A percentile compares a stretch with the other conserved stretches of the same genome.
Conservation (phyloP, 1,140 invertebrate genomes). For the Saccostrea glomerata region DNA sequence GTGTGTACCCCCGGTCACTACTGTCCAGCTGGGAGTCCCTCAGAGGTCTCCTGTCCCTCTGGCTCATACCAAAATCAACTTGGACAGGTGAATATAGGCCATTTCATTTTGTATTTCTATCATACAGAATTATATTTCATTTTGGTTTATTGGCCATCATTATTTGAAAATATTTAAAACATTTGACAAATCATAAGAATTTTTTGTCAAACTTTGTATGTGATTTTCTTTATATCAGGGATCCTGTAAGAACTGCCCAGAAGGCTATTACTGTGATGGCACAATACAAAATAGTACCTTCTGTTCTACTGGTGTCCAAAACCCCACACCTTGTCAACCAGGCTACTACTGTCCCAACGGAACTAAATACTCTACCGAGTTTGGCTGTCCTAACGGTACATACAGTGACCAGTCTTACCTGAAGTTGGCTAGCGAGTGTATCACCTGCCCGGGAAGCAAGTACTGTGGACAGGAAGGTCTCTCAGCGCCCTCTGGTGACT, state of each 20-base stretch:
- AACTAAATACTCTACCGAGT: slow-evolving; percentile 70
- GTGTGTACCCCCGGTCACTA: slow-evolving; percentile 74
- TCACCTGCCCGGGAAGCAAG: slow-evolving; percentile 66
- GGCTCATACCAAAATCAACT: slow-evolving; percentile 74
- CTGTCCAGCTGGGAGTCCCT: slow-evolving; percentile 68
- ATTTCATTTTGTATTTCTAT: no score
- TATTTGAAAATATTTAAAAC: no score
- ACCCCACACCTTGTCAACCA: slow-evolving; percentile 68
- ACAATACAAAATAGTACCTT: slow-evolving; percentile 72
- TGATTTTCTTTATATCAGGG: slow-evolving; percentile 58
- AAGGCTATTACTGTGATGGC: slow-evolving; percentile 74
- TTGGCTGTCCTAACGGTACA: slow-evolving; percentile 72
- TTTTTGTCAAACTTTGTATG: neutral
- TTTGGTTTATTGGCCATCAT: no score
- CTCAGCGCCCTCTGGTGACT: slow-evolving; percentile 69
- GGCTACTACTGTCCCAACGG: slow-evolving; percentile 73
- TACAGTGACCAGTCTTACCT: slow-evolving; percentile 63
- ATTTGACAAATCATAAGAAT: no score
- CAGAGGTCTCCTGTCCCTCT: slow-evolving; percentile 66
- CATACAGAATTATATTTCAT: no score
- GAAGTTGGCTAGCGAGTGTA: slow-evolving; percentile 66
- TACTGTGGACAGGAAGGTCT: slow-evolving; percentile 70
- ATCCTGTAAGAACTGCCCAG: slow-evolving; percentile 70
- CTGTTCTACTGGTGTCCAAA: slow-evolving; percentile 75
- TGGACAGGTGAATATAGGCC: slow-evolving; percentile 64